These are phyloP conservation scores for Sebastes steindachneri DNA, from an alignment of 2,797 vertebrate species.

Conservation along the genomic window DNA sequence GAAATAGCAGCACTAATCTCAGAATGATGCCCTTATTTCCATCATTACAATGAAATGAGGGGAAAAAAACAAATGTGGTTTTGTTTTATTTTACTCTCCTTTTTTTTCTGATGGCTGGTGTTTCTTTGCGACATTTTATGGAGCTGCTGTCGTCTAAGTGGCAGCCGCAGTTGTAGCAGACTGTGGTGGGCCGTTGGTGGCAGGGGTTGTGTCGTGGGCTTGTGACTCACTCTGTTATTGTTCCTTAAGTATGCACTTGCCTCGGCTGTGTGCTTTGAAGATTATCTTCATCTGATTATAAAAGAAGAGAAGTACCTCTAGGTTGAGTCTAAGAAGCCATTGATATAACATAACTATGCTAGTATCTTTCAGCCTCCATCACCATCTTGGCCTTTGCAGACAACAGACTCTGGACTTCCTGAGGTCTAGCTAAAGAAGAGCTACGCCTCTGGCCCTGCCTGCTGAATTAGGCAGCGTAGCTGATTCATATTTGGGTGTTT, in stretches of 20 bases:
- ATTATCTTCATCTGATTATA: slow-evolving; percentile 26
- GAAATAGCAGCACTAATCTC: slow-evolving; percentile 77
- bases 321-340: background rate
- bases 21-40: slow-evolving; percentile 86
- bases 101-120: slow-evolving; percentile 54
- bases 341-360: background rate
- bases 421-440: slow-evolving; percentile 43
- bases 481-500: slow-evolving; percentile 87
- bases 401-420: slow-evolving; percentile 62
- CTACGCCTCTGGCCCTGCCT: slow-evolving; percentile 51
- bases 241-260: slow-evolving; percentile 67
- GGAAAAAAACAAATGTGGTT: slow-evolving; percentile 69
- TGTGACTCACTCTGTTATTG: slow-evolving; percentile 72
- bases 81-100: slow-evolving; percentile 62
- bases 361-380: background rate
- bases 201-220: slow-evolving; percentile 65
- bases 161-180: slow-evolving; percentile 71
- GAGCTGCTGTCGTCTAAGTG: slow-evolving; percentile 77
- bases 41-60: slow-evolving; percentile 81
- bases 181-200: slow-evolving; percentile 72
- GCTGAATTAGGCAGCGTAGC: slow-evolving; percentile 56
- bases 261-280: slow-evolving; percentile 39
- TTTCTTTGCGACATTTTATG: slow-evolving; percentile 73
- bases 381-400: slow-evolving; percentile 28
- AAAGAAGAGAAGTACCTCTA: background rate